phyloP scores from a whole-genome alignment of 2,113 vertebrate species.

The Sitta europaea region DNA sequence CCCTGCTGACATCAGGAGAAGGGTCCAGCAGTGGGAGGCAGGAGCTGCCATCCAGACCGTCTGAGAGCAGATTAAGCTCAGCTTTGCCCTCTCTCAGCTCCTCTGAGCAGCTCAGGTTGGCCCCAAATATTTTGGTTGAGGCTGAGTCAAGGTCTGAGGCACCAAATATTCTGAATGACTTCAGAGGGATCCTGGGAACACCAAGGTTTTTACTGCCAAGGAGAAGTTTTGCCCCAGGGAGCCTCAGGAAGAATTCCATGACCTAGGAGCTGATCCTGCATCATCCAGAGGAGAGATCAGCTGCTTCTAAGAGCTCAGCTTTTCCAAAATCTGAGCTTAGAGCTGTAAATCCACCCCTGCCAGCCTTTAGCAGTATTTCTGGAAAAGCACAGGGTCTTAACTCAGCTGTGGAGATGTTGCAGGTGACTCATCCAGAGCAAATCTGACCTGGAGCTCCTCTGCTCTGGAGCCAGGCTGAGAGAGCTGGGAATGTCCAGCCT shows the following conservation, averaged over 20 bases:
- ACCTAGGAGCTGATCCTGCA: neutral
- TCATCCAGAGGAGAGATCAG: fast-evolving
- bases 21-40: neutral
- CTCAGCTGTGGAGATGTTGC: neutral
- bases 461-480: neutral
- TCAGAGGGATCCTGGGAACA: neutral
- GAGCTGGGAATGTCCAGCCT: neutral
- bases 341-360: neutral
- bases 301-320: neutral
- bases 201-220: neutral
- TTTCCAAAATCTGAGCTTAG: neutral
- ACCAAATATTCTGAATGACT: neutral
- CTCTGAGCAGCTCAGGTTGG: neutral
- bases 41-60: neutral
- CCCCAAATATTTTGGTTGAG: fast-evolving
- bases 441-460: neutral
- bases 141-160: neutral
- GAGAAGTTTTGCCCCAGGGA: neutral
- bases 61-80: neutral
- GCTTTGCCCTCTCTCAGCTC: neutral
- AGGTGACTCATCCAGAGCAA: neutral
- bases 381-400: neutral
- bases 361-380: neutral
- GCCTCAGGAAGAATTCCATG: neutral
- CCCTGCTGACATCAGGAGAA: fast-evolving